Conservation (phyloP, 2,797 vertebrate genomes). For the Intellagama lesueurii region DNA sequence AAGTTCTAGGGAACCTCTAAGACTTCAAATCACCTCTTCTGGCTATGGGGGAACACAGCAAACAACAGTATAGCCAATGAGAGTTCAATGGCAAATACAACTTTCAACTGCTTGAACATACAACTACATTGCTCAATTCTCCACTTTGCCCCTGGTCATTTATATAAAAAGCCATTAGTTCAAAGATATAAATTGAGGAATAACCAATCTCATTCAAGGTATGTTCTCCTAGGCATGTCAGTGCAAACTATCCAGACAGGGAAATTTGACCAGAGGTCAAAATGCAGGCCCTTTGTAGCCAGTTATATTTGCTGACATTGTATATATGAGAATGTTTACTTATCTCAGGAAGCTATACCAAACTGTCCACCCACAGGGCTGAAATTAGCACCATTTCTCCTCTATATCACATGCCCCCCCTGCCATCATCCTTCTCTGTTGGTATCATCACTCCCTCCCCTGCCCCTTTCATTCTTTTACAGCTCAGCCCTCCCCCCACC, state of each 20-base stretch:
- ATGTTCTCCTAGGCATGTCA: not conserved
- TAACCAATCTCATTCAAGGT: constrained; percentile 23
- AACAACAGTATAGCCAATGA: constrained; percentile 34
- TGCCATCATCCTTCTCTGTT: no score
- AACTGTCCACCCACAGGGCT: no score
- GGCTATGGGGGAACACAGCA: constrained; percentile 37
- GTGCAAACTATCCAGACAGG: constrained; percentile 32
- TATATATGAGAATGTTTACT: no score
- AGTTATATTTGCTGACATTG: no score
- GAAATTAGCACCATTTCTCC: no score
- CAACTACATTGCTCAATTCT: constrained; percentile 16
- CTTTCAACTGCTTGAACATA: constrained; percentile 55
- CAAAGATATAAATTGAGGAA: constrained; percentile 28
- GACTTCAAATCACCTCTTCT: constrained; percentile 25
- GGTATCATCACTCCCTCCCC: no score
- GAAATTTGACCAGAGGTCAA: not conserved
- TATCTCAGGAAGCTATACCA: no score
- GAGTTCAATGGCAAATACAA: constrained; percentile 38
- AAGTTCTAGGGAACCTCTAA: constrained; percentile 64
- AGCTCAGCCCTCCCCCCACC: no score
- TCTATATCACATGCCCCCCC: no score
- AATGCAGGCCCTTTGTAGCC: no score
- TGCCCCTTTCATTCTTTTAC: no score
- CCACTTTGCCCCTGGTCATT: not conserved
- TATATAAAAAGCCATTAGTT: not conserved